These are phyloP conservation scores for Catostylus mosaicus DNA, from an alignment of 30 jellyfish, hydroid and myxozoan genomes.

Conservation along the genomic window DNA sequence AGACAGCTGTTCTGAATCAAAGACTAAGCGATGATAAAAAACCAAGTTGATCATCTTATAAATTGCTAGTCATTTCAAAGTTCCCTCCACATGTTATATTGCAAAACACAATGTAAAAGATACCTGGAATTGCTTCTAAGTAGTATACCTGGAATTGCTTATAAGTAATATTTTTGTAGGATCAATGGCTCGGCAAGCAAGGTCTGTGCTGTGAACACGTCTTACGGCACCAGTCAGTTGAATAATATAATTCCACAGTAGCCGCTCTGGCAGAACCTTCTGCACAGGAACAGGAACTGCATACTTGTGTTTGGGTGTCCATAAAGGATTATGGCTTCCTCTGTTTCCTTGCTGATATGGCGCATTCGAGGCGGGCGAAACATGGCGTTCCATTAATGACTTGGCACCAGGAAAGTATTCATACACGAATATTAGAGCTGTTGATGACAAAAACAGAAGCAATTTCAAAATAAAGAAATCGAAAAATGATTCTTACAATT, in stretches of 20 bases:
- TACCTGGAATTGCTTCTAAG: too few relatives aligned
- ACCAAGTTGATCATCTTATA: too few relatives aligned
- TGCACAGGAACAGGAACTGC: conserved; percentile 70
- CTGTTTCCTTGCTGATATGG: conserved; percentile 55
- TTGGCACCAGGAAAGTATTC: conserved; percentile 93
- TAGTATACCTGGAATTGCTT: conserved; percentile 94
- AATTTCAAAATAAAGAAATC: too few relatives aligned
- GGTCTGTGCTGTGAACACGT: conserved; percentile 80
- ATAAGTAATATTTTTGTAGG: conserved; percentile 84
- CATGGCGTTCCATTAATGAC: conserved; percentile 85
- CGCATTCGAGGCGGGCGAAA: conserved; percentile 52
- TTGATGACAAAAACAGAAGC: neutral
- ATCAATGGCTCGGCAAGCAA: conserved; percentile 87
- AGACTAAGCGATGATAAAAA: too few relatives aligned
- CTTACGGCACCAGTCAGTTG: conserved; percentile 94
- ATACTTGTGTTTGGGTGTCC: conserved; percentile 66
- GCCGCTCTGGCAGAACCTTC: conserved; percentile 87
- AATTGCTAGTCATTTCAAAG: too few relatives aligned
- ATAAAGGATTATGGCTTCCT: conserved; percentile 51
- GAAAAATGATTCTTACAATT: too few relatives aligned
- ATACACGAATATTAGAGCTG: conserved; percentile 88
- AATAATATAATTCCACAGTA: conserved; percentile 91
- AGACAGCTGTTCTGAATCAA: too few relatives aligned
- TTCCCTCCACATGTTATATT: too few relatives aligned
- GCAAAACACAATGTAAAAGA: too few relatives aligned